phyloP scores from a whole-genome alignment of 1,140 invertebrate genomes.

The Octopus bimaculoides region DNA sequence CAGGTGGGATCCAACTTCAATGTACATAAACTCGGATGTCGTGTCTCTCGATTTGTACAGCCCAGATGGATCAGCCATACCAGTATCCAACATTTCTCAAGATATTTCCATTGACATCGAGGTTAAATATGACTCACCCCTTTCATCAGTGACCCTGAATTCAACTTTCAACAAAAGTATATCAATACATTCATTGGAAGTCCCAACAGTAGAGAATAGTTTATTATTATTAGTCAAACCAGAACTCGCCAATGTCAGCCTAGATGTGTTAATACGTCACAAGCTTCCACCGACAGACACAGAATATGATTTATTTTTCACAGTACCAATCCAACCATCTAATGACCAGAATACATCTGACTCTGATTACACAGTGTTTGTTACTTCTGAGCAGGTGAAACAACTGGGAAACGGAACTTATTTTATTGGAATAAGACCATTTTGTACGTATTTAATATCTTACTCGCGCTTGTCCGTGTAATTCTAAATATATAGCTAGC shows the following conservation, averaged over 20 bases:
- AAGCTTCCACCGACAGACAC: constrained; percentile 21
- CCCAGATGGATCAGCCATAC: constrained; percentile 26
- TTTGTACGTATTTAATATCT: constrained; percentile 21
- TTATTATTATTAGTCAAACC: constrained; percentile 33
- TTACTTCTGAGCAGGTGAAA: constrained; percentile 21
- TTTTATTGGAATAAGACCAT: constrained; percentile 32
- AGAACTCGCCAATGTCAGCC: constrained; percentile 11
- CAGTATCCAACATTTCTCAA: constrained; percentile 26
- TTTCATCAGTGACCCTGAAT: constrained; percentile 12
- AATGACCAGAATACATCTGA: constrained; percentile 8
- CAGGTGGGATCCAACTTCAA: constrained; percentile 32
- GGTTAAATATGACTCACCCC: constrained; percentile 3
- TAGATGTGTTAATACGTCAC: constrained; percentile 32
- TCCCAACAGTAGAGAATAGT: constrained; percentile 23
- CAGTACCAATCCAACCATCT: constrained; percentile 14
- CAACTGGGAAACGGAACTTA: constrained; percentile 26
- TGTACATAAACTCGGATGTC: constrained; percentile 31
- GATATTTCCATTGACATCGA: constrained; percentile 34
- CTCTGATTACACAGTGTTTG: constrained; percentile 25
- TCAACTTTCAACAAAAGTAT: constrained; percentile 13
- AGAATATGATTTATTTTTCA: constrained; percentile 28
- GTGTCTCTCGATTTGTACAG: constrained; percentile 38
- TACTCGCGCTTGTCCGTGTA: too few relatives aligned
- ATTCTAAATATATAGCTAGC: too few relatives aligned
- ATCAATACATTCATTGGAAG: constrained; percentile 24